Conservation (phyloP, 2,797 vertebrate genomes). For the Epinephelus coioides region DNA sequence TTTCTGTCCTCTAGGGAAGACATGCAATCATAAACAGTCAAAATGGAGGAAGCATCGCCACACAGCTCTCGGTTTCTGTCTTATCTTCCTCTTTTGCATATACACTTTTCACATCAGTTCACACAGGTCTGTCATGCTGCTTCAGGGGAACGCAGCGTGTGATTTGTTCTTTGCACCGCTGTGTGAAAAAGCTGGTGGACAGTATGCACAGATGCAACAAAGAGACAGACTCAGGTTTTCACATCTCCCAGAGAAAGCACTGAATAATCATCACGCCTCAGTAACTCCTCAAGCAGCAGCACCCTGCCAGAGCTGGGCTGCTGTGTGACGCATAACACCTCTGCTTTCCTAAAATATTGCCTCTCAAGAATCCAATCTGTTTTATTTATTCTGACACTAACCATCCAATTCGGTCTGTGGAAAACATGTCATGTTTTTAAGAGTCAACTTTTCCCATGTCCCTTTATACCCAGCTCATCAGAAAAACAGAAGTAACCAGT, state of each 20-base stretch:
- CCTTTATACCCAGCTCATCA: constrained; percentile 3
- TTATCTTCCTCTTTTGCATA: constrained; percentile 31
- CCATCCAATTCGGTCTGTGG: neutral
- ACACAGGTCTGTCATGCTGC: constrained; percentile 1
- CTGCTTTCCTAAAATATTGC: neutral
- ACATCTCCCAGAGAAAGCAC: constrained; percentile 16
- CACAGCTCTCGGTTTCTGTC: neutral
- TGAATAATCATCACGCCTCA: neutral
- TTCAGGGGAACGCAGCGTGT: constrained; percentile 7
- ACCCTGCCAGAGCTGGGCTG: neutral
- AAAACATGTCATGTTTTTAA: neutral
- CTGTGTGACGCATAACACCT: neutral
- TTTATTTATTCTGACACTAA: neutral
- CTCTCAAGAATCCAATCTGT: neutral
- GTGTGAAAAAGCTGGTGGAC: constrained; percentile 35
- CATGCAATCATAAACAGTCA: neutral
- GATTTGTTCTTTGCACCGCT: constrained; percentile 25
- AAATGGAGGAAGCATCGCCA: neutral
- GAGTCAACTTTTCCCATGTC: neutral
- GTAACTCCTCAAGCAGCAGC: constrained; percentile 5
- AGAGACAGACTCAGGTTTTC: constrained; percentile 9
- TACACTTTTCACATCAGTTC: constrained; percentile 12
- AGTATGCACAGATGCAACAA: neutral
- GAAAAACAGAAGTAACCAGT: constrained; percentile 46
- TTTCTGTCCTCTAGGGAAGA: neutral